phyloP scores from a whole-genome alignment of 2,113 vertebrate genomes.

The Polyodon spathula region DNA sequence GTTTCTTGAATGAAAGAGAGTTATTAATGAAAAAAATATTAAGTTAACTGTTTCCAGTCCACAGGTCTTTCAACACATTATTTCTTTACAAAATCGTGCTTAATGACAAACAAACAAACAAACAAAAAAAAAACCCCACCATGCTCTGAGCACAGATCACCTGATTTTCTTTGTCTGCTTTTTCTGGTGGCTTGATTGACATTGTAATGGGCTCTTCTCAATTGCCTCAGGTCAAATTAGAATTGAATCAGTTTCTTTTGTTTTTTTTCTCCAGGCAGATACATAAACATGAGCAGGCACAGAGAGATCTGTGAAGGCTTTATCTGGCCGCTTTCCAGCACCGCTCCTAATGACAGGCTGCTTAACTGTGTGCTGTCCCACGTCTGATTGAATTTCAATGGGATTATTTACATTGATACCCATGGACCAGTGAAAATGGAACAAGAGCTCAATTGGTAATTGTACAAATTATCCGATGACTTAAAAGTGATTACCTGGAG shows the following conservation, averaged over 20 bases:
- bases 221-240: constrained; percentile 34
- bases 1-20: too few relatives aligned
- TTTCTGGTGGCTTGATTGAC: constrained; percentile 32
- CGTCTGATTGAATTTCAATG: constrained; percentile 5
- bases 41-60: too few relatives aligned
- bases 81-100: too few relatives aligned
- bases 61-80: too few relatives aligned
- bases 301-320: constrained; percentile 5
- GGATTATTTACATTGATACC: constrained; percentile 4
- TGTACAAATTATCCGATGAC: neutral
- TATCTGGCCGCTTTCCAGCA: constrained; percentile 17
- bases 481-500: constrained; percentile 14
- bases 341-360: constrained; percentile 21
- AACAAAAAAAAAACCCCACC: too few relatives aligned
- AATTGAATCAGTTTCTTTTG: constrained; percentile 47
- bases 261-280: constrained; percentile 21
- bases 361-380: constrained; percentile 23
- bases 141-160: too few relatives aligned
- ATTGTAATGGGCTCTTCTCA: constrained; percentile 20
- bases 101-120: too few relatives aligned
- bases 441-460: neutral
- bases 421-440: neutral
- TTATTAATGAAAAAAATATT: too few relatives aligned
- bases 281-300: constrained; percentile 25
- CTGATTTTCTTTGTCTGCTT: too few relatives aligned